These are phyloP conservation scores for Mugil cephalus DNA, from an alignment of 2,113 vertebrate species.

Conservation along the genomic window DNA sequence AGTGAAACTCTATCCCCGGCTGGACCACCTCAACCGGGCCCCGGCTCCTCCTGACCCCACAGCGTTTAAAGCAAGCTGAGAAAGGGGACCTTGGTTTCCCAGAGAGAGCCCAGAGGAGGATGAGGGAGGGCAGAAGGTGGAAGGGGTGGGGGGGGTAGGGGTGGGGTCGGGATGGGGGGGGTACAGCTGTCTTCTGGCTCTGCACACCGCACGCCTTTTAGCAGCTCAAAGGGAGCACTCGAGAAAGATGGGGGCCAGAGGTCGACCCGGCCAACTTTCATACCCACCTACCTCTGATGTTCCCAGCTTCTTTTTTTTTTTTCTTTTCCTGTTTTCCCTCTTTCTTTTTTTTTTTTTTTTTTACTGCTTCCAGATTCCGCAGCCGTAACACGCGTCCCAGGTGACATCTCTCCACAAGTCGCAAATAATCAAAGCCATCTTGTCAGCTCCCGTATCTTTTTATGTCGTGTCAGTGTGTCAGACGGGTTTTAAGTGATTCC, in stretches of 20 bases:
- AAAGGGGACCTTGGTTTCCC: conserved; percentile 71
- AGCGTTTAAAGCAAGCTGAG: conserved; percentile 66
- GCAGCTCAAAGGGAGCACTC: conserved; percentile 77
- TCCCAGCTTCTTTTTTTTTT: conserved; percentile 14
- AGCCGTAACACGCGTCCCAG: conserved; percentile 75
- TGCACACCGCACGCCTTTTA: conserved; percentile 73
- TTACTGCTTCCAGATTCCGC: conserved; percentile 82
- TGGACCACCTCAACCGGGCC: conserved; percentile 72
- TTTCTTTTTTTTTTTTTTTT: conserved; percentile 57
- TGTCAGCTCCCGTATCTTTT: conserved; percentile 63
- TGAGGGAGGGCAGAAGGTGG: conserved; percentile 24
- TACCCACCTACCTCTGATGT: conserved; percentile 73
- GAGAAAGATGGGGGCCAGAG: conserved; percentile 69
- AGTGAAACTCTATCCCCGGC: conserved; percentile 77
- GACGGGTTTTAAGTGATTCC: not conserved
- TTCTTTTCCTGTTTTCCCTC: conserved; percentile 13
- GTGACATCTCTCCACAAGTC: conserved; percentile 68
- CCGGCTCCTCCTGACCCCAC: conserved; percentile 74
- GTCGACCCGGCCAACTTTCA: conserved; percentile 74
- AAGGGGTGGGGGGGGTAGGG: conserved; percentile 6
- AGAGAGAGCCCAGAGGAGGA: conserved; percentile 54
- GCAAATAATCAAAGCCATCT: conserved; percentile 74
- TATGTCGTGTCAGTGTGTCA: conserved; percentile 15
- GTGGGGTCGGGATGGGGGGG: not conserved
- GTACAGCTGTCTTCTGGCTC: conserved; percentile 80